Percentiles rank a stretch among this genome's conserved stretches.
Conservation (phyloP, 2,888 invertebrate species). For the Rosalia funebris region DNA sequence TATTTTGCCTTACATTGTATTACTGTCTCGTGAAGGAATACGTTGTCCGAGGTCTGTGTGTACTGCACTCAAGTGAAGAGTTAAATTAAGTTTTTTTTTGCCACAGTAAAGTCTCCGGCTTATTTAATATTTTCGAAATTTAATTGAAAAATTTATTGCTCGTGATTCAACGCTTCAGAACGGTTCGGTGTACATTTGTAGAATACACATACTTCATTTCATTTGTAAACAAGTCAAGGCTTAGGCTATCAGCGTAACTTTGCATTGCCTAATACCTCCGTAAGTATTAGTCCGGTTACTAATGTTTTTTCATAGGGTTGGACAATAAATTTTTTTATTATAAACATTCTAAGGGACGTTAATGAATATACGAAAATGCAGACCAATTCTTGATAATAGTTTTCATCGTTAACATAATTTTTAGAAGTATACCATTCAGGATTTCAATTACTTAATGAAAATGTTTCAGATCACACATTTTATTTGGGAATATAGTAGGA, state of each 20-base stretch:
- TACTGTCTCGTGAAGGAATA: conserved; percentile 15
- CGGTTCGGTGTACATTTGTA: conserved; percentile 19
- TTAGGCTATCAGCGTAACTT: conserved; percentile 43
- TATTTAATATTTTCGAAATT: no score
- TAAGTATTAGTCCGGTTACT: not conserved
- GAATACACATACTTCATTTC: conserved; percentile 29
- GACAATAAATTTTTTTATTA: no score
- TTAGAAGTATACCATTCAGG: no score
- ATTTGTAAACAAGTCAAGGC: conserved; percentile 47
- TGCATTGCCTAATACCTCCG: conserved; percentile 30
- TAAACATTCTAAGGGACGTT: no score
- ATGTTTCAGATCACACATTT: no score
- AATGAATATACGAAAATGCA: no score
- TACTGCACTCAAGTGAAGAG: not conserved
- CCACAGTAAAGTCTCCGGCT: no score
- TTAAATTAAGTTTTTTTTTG: not conserved
- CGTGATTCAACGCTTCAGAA: not conserved
- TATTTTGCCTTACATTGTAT: conserved; percentile 30
- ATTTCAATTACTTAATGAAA: no score
- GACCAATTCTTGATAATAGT: no score
- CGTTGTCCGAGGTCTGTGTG: conserved; percentile 25
- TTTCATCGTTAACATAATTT: no score
- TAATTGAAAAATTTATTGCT: not conserved
- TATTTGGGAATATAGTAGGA: no score
- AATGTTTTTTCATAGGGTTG: no score